Evolutionary conservation across 2,113 vertebrate genomes (phyloP).

Genomic region (Solea senegalensis): DNA sequence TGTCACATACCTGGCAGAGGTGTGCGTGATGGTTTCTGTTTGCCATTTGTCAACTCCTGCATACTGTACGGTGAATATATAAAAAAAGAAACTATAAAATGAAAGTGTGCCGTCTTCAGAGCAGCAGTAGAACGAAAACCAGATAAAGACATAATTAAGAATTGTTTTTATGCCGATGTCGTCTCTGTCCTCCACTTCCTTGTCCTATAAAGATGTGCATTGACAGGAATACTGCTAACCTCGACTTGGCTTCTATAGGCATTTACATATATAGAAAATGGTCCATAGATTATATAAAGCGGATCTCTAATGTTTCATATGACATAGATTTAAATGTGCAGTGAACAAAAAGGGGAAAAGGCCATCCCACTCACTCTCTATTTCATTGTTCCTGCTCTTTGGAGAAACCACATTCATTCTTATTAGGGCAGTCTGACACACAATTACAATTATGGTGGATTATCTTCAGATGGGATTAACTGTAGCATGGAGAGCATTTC

Average conservation of each 20-base stretch:
- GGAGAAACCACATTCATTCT: constrained; percentile 22
- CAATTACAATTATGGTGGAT: constrained; percentile 51
- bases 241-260: constrained; percentile 16
- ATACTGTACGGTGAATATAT: neutral
- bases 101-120: neutral
- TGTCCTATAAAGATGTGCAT: constrained; percentile 19
- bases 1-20: constrained; percentile 28
- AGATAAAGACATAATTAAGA: constrained; percentile 15
- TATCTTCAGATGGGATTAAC: constrained; percentile 69
- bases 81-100: constrained; percentile 10
- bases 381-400: constrained; percentile 14
- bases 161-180: constrained; percentile 35
- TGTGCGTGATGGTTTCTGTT: constrained; percentile 35
- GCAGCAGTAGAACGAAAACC: constrained; percentile 2
- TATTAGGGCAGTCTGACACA: constrained; percentile 48
- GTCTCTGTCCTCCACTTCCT: constrained; percentile 28
- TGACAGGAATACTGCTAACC: constrained; percentile 23
- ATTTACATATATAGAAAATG: constrained; percentile 2
- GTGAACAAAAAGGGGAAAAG: neutral
- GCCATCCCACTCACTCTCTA: constrained; percentile 1
- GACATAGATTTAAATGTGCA: constrained; percentile 23
- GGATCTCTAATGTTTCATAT: constrained; percentile 16
- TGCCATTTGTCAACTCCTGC: constrained; percentile 33
- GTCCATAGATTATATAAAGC: neutral
- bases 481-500: constrained; percentile 48